phyloP scores from a whole-genome alignment of 2,113 vertebrate genomes.

The Okapia johnstoni region DNA sequence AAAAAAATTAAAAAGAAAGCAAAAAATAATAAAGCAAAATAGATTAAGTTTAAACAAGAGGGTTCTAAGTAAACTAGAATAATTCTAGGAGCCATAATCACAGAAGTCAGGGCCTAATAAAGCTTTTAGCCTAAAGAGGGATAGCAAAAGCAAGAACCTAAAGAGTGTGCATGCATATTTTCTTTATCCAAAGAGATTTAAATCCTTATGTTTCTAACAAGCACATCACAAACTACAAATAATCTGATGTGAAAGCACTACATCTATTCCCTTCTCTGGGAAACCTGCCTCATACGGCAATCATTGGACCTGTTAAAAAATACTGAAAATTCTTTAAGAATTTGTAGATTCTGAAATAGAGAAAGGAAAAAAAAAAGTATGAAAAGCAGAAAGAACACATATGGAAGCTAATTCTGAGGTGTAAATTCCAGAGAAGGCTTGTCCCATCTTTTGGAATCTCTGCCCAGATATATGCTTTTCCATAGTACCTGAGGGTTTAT shows the following conservation, averaged over 20 bases:
- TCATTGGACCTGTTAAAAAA: neutral
- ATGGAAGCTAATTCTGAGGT: neutral
- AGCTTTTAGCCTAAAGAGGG: neutral
- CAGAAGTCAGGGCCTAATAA: neutral
- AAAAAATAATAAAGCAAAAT: neutral
- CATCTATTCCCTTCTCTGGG: neutral
- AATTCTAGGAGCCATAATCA: neutral
- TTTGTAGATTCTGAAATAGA: neutral
- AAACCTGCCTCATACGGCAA: neutral
- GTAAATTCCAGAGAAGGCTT: neutral
- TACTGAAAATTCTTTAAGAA: neutral
- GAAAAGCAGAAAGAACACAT: neutral
- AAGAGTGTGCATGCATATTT: neutral
- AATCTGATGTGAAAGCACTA: neutral
- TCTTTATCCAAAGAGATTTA: neutral
- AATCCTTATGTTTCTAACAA: neutral
- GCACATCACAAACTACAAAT: neutral
- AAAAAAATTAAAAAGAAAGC: neutral
- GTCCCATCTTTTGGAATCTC: neutral
- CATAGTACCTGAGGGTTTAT: neutral
- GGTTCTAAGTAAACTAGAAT: neutral
- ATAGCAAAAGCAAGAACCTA: neutral
- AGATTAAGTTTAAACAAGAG: neutral
- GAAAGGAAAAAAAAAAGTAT: neutral
- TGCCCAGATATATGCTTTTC: neutral